Conservation (phyloP, 2,797 vertebrate species). For the Apogon talboti region DNA sequence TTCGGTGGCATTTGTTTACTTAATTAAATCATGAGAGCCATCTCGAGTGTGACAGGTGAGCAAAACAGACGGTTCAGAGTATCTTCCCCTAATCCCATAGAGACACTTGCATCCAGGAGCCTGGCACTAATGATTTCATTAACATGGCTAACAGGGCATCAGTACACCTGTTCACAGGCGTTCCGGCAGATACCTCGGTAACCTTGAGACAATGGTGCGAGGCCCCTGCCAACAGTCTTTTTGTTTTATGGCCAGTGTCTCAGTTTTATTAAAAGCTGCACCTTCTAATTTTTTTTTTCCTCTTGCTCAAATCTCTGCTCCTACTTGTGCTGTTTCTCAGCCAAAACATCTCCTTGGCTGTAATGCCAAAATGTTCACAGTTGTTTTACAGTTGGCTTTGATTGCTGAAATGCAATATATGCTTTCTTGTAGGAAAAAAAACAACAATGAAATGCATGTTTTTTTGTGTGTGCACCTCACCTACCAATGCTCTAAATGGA, state of each 20-base stretch:
- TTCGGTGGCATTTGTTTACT: constrained; percentile 68
- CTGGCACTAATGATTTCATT: constrained; percentile 84
- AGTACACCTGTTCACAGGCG: constrained; percentile 80
- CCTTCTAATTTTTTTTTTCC: constrained; percentile 13
- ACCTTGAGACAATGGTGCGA: constrained; percentile 77
- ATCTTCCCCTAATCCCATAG: constrained; percentile 68
- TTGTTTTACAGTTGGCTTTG: constrained; percentile 4
- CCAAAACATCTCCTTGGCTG: constrained; percentile 19
- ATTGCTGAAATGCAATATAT: not conserved
- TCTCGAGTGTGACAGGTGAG: constrained; percentile 75
- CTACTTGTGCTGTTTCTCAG: constrained; percentile 24
- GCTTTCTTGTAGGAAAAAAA: constrained; percentile 1
- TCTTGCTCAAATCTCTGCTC: not conserved
- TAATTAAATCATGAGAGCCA: constrained; percentile 79
- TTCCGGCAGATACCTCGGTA: constrained; percentile 71
- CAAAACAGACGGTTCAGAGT: constrained; percentile 75
- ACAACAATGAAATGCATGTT: too few species aligned
- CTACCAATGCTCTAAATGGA: not conserved
- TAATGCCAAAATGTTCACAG: constrained; percentile 23
- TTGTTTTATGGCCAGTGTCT: constrained; percentile 58
- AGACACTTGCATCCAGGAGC: constrained; percentile 71
- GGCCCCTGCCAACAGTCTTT: constrained; percentile 60
- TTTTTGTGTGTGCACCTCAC: not conserved
- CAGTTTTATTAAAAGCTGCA: constrained; percentile 46
- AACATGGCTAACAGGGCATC: constrained; percentile 81